Percentiles rank a stretch among this genome's conserved stretches.
These are phyloP conservation scores for Epinephelus lanceolatus DNA, from an alignment of 2,113 vertebrate species.

Conservation along the genomic window DNA sequence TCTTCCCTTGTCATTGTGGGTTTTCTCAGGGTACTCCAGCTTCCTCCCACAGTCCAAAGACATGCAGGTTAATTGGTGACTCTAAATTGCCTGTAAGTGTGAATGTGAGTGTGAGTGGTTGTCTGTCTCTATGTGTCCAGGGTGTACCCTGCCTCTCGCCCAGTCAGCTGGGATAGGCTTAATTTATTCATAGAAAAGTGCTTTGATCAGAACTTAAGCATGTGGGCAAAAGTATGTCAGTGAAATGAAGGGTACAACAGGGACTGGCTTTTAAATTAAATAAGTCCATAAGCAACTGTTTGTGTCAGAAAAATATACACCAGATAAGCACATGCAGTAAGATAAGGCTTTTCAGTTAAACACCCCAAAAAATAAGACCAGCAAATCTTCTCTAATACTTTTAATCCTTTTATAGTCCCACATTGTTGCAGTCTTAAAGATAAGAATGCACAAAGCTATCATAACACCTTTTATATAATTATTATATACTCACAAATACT, in stretches of 20 bases:
- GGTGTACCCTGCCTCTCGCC: no score
- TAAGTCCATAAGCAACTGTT: neutral
- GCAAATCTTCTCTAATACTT: neutral
- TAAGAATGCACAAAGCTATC: neutral
- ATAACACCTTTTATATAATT: neutral
- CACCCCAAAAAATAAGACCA: neutral
- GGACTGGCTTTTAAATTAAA: neutral
- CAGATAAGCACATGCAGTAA: neutral
- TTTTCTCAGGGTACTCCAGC: no score
- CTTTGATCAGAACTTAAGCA: neutral
- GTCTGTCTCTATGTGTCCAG: no score
- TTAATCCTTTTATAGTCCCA: neutral
- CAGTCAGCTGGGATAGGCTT: no score
- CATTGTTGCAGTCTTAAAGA: neutral
- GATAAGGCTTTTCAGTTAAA: neutral
- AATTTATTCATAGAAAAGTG: no score
- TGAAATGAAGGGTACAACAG: neutral
- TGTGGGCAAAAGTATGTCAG: neutral
- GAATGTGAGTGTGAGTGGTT: no score
- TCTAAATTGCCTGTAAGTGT: no score
- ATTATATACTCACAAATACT: neutral
- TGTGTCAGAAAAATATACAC: neutral
- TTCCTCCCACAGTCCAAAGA: no score
- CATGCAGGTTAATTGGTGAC: no score
- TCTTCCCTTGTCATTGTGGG: no score